Conservation (phyloP, 2,888 invertebrate genomes). For the Hipparchia sbordonii region DNA sequence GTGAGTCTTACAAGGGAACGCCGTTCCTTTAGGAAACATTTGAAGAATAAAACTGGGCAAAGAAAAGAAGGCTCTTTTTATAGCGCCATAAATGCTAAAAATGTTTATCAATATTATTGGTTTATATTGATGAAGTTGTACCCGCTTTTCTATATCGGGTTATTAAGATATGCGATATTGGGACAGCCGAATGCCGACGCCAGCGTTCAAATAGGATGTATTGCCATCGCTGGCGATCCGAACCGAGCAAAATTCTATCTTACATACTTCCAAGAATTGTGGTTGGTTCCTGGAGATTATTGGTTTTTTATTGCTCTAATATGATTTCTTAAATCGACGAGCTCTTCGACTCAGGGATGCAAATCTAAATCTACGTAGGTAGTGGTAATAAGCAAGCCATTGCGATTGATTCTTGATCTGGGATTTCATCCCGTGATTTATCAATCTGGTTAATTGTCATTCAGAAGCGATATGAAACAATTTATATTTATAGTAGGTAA, state of each 20-base stretch:
- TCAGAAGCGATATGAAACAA: too few species aligned
- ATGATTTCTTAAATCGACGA: conserved; percentile 16
- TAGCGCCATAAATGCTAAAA: conserved; percentile 21
- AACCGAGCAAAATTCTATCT: conserved; percentile 33
- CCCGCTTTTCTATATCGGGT: conserved; percentile 33
- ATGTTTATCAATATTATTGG: conserved; percentile 12
- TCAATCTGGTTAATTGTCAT: too few species aligned
- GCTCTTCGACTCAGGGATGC: too few species aligned
- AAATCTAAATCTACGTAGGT: too few species aligned
- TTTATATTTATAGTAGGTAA: too few species aligned
- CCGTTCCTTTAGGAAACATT: conserved; percentile 21
- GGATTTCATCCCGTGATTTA: too few species aligned
- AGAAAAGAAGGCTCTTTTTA: conserved; percentile 24
- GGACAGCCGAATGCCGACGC: conserved; percentile 37
- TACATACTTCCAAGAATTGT: conserved; percentile 36
- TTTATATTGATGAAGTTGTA: conserved; percentile 32
- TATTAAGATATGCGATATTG: conserved; percentile 41
- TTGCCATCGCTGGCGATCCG: conserved; percentile 32
- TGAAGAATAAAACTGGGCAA: conserved; percentile 13
- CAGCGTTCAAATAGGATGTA: conserved; percentile 32
- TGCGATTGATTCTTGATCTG: too few species aligned
- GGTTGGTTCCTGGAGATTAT: conserved; percentile 25
- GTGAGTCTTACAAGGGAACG: conserved; percentile 33
- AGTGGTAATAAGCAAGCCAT: too few species aligned
- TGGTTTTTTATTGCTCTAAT: conserved; percentile 22